phyloP scores from a whole-genome alignment of 2,113 vertebrate species.

The Python bivittatus region DNA sequence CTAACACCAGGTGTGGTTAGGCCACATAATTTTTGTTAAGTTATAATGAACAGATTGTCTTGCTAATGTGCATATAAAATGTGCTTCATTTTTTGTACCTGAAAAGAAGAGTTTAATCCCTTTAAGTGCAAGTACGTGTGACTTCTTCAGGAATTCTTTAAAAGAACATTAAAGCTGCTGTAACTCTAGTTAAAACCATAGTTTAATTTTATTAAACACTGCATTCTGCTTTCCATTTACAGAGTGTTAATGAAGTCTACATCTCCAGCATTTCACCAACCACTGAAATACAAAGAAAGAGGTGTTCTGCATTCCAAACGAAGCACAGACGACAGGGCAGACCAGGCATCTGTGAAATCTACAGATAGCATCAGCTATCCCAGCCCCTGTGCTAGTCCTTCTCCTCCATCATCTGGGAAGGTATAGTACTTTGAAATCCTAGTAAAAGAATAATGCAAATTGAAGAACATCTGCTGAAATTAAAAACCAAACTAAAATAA shows the following conservation, averaged over 20 bases:
- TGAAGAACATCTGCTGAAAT: not conserved
- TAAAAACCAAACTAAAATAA: not conserved
- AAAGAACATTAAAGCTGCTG: not conserved
- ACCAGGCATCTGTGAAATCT: constrained; percentile 73
- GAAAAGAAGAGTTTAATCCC: not conserved
- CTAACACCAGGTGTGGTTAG: not conserved
- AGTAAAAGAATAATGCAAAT: constrained; percentile 13
- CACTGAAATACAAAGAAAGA: constrained; percentile 73
- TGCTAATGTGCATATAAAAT: not conserved
- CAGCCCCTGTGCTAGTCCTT: constrained; percentile 76
- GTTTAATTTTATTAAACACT: not conserved
- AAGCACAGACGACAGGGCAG: constrained; percentile 70
- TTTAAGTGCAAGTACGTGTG: not conserved
- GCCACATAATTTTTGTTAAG: not conserved
- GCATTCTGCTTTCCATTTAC: not conserved
- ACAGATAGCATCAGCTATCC: constrained; percentile 70
- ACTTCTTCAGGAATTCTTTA: not conserved
- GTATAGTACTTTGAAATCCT: constrained; percentile 58
- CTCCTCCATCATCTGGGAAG: constrained; percentile 76
- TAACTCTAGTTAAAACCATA: not conserved
- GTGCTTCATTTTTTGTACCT: not conserved
- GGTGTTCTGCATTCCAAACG: constrained; percentile 62
- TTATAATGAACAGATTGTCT: not conserved
- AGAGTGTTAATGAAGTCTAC: constrained; percentile 71
- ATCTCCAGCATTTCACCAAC: constrained; percentile 60